Evolutionary conservation across 35 echinoderm and acorn worm species (phyloP).

Genomic region (Nesometra sesokonis): DNA sequence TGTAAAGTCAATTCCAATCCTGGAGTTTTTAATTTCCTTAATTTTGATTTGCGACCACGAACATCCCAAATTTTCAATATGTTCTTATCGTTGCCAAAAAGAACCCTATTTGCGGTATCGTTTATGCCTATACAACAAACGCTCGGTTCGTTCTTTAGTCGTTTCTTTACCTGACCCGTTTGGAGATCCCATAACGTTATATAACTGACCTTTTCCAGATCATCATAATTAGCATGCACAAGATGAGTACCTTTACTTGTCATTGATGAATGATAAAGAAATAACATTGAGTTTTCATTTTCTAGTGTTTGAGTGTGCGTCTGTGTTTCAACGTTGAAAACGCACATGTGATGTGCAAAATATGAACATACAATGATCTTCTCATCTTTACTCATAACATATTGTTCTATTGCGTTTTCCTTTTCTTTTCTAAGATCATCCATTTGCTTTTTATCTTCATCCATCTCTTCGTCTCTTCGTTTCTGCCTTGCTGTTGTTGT

Average conservation of each 20-base stretch:
- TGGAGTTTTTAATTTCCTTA: slow-evolving; percentile 49
- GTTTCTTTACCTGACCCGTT: slow-evolving; percentile 56
- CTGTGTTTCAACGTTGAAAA: slow-evolving; percentile 67
- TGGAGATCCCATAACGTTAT: slow-evolving; percentile 81
- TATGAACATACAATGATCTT: slow-evolving; percentile 73
- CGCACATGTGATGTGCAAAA: slow-evolving; percentile 88
- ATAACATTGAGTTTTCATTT: slow-evolving; percentile 78
- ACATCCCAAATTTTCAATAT: slow-evolving; percentile 83
- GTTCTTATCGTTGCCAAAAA: slow-evolving; percentile 84
- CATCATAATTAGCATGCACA: slow-evolving; percentile 80
- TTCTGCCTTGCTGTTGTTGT: slow-evolving; percentile 34
- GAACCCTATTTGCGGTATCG: slow-evolving; percentile 42
- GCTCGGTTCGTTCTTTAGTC: slow-evolving; percentile 78
- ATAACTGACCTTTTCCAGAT: slow-evolving; percentile 80
- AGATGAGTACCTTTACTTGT: slow-evolving; percentile 47
- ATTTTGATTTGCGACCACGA: slow-evolving; percentile 37
- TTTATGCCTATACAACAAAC: slow-evolving; percentile 84
- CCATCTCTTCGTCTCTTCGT: slow-evolving; percentile 54
- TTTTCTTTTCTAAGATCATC: slow-evolving; percentile 79
- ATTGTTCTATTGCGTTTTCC: slow-evolving; percentile 92
- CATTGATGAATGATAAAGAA: slow-evolving; percentile 57
- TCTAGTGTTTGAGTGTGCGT: slow-evolving; percentile 69
- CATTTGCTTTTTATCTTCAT: slow-evolving; percentile 67
- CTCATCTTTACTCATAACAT: slow-evolving; percentile 69
- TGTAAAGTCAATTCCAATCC: slow-evolving; percentile 39